Conservation (phyloP, 2,888 invertebrate genomes). For the Vesta saturnalis region DNA sequence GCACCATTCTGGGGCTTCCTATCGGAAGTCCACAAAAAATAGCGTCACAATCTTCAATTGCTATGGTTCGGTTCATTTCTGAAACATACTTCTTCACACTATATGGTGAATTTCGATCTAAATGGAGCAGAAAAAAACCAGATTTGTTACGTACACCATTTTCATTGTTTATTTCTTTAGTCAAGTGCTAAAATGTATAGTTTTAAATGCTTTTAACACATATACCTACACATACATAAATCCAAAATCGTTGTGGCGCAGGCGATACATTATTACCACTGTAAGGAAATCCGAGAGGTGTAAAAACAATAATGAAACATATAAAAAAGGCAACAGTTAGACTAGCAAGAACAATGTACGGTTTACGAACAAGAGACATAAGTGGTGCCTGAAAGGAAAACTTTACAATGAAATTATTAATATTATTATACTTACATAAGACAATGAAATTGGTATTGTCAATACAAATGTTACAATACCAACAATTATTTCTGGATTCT, state of each 20-base stretch:
- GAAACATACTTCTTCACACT: constrained; percentile 48
- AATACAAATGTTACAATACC: constrained; percentile 58
- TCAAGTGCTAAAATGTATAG: constrained; percentile 50
- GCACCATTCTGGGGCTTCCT: constrained; percentile 50
- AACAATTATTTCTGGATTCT: constrained; percentile 63
- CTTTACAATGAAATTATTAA: no score
- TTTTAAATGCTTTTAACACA: neutral
- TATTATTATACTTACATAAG: constrained; percentile 53
- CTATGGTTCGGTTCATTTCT: neutral
- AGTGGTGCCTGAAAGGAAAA: constrained; percentile 48
- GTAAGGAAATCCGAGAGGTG: constrained; percentile 77
- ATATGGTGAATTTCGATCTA: constrained; percentile 57
- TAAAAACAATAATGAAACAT: constrained; percentile 65
- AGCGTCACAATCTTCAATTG: constrained; percentile 1
- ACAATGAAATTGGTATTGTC: constrained; percentile 59
- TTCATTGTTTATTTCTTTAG: constrained; percentile 50
- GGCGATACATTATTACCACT: constrained; percentile 67
- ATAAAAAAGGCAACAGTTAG: constrained; percentile 48
- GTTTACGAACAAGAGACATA: constrained; percentile 47
- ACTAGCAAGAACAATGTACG: constrained; percentile 45
- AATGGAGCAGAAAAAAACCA: constrained; percentile 54
- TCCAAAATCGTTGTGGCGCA: constrained; percentile 73
- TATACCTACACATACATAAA: constrained; percentile 49
- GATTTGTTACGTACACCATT: constrained; percentile 50
- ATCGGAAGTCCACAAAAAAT: constrained; percentile 56